Percentiles rank a stretch among this genome's conserved stretches.
Conservation (phyloP, 2,888 invertebrate genomes). For the Crioceris asparagi region DNA sequence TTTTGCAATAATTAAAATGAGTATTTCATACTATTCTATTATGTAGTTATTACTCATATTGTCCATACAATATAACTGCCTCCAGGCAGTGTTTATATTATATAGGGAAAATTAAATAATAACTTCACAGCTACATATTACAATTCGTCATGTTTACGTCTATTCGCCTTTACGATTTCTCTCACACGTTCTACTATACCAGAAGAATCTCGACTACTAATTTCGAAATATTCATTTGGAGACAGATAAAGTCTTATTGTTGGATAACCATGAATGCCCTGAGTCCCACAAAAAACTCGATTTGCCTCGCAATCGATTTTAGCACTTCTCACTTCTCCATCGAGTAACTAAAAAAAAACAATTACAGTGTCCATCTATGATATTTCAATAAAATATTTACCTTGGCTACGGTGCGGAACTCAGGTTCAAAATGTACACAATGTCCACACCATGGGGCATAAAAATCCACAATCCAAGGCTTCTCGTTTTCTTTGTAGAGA, state of each 20-base stretch:
- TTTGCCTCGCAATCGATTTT: conserved; percentile 56
- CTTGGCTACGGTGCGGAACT: conserved; percentile 47
- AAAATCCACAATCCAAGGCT: conserved; percentile 54
- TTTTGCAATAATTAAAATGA: too few species aligned
- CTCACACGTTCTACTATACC: too few species aligned
- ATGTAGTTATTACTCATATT: too few species aligned
- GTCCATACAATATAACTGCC: too few species aligned
- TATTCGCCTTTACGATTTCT: too few species aligned
- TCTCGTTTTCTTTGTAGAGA: conserved; percentile 34
- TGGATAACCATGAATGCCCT: conserved; percentile 48
- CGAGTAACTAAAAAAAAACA: conserved; percentile 35
- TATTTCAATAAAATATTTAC: not conserved
- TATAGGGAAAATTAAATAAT: too few species aligned
- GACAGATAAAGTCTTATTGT: conserved; percentile 43
- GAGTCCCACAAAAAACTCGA: conserved; percentile 42
- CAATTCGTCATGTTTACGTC: too few species aligned
- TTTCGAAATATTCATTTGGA: conserved; percentile 25
- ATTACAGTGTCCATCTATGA: too few species aligned
- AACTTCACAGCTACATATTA: too few species aligned
- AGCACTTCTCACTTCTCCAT: conserved; percentile 46
- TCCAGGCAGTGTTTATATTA: too few species aligned
- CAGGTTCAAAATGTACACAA: conserved; percentile 56
- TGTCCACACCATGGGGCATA: conserved; percentile 57
- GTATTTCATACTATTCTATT: too few species aligned
- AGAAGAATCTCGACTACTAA: conserved; percentile 23